These are phyloP conservation scores for Sceloporus undulatus DNA, from an alignment of 2,113 vertebrate genomes.

Conservation along the genomic window DNA sequence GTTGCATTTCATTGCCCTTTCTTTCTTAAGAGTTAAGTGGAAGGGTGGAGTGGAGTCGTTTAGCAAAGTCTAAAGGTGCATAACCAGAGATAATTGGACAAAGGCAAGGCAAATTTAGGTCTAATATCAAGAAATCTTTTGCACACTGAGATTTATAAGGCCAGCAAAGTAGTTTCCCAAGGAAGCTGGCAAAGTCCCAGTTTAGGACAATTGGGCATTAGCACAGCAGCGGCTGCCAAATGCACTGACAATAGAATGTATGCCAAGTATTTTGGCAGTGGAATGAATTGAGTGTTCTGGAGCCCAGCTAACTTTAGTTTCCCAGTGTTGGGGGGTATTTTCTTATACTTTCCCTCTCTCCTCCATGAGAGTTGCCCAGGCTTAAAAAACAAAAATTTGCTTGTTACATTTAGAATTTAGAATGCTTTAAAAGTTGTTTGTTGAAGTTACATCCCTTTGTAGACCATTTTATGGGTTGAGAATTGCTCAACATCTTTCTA, in stretches of 20 bases:
- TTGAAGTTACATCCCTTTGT: not conserved
- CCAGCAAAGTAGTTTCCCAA: conserved; percentile 27
- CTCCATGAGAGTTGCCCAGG: not conserved
- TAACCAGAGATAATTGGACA: conserved; percentile 25
- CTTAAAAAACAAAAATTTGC: not conserved
- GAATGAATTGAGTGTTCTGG: not conserved
- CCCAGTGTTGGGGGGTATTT: not conserved
- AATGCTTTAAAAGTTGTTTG: not conserved
- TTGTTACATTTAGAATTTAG: not conserved
- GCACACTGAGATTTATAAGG: conserved; percentile 6
- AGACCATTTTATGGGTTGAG: not conserved
- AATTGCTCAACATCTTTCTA: too few relatives aligned
- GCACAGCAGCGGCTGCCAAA: conserved; percentile 16
- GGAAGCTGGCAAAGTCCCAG: conserved; percentile 31
- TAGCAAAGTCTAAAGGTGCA: conserved; percentile 14
- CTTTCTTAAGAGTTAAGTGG: conserved; percentile 12
- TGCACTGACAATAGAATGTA: not conserved
- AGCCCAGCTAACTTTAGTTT: conserved; percentile 13
- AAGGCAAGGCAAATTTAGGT: conserved; percentile 3
- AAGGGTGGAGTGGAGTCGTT: conserved; percentile 20
- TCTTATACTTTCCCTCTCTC: not conserved
- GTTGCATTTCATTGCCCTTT: not conserved
- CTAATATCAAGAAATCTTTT: conserved; percentile 14
- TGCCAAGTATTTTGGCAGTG: conserved; percentile 30
- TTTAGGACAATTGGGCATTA: conserved; percentile 18